A percentile compares a stretch with the other conserved stretches of the same genome.
Evolutionary conservation across 1,140 invertebrate species (phyloP).

Genomic region (Penaeus vannamei): DNA sequence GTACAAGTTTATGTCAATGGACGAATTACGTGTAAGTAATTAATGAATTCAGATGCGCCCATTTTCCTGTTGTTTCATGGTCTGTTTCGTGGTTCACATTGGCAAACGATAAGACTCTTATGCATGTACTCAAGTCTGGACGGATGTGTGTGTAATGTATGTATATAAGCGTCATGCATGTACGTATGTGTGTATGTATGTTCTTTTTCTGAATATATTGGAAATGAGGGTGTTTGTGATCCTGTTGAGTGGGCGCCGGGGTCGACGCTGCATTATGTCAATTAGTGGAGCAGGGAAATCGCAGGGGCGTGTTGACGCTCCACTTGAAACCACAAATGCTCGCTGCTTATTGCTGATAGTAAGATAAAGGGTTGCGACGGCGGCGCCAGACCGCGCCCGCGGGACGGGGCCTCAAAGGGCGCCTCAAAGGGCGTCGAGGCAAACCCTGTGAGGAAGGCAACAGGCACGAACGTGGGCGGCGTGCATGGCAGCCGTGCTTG

Average conservation of each 20-base stretch:
- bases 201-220: neutral
- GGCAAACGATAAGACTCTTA: no score
- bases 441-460: neutral
- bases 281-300: conserved; percentile 31
- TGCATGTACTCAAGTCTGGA: neutral
- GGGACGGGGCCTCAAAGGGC: neutral
- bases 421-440: neutral
- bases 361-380: neutral
- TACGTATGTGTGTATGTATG: conserved; percentile 16
- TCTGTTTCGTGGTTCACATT: no score
- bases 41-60: no score
- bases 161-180: neutral
- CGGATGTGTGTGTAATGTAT: no score
- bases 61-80: no score
- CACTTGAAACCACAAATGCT: conserved; percentile 37
- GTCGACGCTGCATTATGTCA: neutral
- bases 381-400: neutral
- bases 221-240: no score
- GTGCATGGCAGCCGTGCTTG: neutral
- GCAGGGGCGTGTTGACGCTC: neutral
- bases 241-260: no score
- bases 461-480: neutral
- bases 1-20: no score
- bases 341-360: conserved; percentile 45
- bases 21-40: no score